phyloP scores from a whole-genome alignment of 2,888 invertebrate genomes.

The Anoplius nigerrimus region DNA sequence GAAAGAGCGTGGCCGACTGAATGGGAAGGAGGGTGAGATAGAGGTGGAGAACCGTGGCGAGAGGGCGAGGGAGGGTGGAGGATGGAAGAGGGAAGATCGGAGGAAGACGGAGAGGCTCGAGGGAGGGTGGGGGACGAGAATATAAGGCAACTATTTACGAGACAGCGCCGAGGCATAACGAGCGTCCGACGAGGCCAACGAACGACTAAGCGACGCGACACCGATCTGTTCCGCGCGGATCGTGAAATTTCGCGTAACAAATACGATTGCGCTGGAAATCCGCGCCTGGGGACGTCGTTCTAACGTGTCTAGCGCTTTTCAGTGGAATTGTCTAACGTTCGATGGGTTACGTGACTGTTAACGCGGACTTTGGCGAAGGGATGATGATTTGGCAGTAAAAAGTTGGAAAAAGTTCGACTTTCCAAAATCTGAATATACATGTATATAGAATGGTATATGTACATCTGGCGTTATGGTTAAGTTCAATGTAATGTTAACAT shows the following conservation, averaged over 20 bases:
- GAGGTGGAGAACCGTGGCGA: slow-evolving; percentile 31
- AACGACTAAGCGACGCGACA: slow-evolving; percentile 66
- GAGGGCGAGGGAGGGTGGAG: background rate
- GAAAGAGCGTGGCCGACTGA: slow-evolving; percentile 1
- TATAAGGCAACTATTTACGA: slow-evolving; percentile 70
- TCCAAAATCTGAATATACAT: too few relatives aligned
- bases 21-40: slow-evolving; percentile 38
- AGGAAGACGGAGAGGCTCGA: slow-evolving; percentile 31
- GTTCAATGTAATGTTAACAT: too few relatives aligned
- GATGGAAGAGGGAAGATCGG: slow-evolving; percentile 37
- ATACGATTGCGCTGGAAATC: slow-evolving; percentile 48
- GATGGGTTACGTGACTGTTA: too few relatives aligned
- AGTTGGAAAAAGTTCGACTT: too few relatives aligned
- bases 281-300: slow-evolving; percentile 1
- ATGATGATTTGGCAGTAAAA: too few relatives aligned
- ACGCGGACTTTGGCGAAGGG: too few relatives aligned
- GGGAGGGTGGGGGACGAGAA: slow-evolving; percentile 46
- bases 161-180: slow-evolving; percentile 69
- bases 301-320: background rate
- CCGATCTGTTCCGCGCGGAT: slow-evolving; percentile 64
- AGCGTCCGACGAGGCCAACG: slow-evolving; percentile 64
- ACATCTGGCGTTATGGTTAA: too few relatives aligned
- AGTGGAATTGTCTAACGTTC: too few relatives aligned
- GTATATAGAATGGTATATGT: too few relatives aligned
- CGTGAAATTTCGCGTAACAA: slow-evolving; percentile 68